Conservation (phyloP, 2,797 vertebrate species). For the Cygnus olor region DNA sequence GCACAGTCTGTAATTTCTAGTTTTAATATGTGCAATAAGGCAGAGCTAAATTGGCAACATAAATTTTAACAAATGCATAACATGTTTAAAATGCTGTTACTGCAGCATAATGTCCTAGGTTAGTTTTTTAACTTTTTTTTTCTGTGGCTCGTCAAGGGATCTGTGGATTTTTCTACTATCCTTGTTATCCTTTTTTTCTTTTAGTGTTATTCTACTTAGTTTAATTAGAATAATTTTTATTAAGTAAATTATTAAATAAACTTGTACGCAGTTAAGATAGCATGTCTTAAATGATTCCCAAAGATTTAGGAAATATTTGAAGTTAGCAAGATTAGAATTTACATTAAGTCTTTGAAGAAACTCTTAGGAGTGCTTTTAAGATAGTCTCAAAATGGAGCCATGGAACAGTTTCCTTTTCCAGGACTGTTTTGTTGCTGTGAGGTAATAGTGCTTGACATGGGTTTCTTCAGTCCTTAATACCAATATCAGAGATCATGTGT, state of each 20-base stretch:
- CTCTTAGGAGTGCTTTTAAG: neutral
- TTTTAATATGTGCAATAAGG: neutral
- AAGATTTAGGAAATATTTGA: neutral
- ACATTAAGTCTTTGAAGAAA: neutral
- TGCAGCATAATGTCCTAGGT: neutral
- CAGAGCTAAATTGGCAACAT: neutral
- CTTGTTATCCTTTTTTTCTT: neutral
- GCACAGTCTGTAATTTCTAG: neutral
- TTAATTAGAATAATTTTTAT: neutral
- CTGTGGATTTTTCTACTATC: neutral
- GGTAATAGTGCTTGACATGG: neutral
- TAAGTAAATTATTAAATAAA: neutral
- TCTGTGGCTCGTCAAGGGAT: neutral
- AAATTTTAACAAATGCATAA: neutral
- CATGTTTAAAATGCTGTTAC: neutral
- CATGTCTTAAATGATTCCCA: neutral
- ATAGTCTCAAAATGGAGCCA: neutral
- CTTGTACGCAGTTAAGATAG: neutral
- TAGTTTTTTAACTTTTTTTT: neutral
- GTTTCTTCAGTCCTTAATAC: neutral
- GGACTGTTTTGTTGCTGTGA: neutral
- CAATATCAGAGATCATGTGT: neutral
- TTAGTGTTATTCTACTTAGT: neutral
- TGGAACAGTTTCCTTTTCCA: neutral
- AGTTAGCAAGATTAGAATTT: neutral